These are phyloP conservation scores for Berghia stephanieae DNA, from an alignment of 1,140 invertebrate species.

Conservation along the genomic window DNA sequence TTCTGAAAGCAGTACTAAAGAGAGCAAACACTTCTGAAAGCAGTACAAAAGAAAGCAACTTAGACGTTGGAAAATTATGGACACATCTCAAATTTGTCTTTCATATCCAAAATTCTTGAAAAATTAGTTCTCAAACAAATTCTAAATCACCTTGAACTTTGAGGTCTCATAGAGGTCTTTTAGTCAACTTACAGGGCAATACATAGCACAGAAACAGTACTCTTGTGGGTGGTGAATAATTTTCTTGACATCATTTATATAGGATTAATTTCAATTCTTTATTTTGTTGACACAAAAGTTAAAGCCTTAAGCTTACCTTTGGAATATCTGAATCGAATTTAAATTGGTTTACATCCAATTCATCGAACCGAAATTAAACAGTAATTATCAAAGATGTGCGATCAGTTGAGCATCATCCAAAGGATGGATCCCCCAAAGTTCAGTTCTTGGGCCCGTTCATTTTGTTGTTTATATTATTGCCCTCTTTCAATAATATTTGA, in stretches of 20 bases:
- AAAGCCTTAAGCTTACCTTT: not conserved
- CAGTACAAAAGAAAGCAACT: no score
- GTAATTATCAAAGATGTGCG: not conserved
- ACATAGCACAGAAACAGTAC: no score
- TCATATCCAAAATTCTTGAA: not conserved
- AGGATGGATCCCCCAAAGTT: no score
- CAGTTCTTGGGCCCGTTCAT: no score
- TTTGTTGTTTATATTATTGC: no score
- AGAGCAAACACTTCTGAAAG: no score
- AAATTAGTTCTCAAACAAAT: not conserved
- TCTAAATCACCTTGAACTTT: no score
- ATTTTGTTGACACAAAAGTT: not conserved
- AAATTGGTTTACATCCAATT: not conserved
- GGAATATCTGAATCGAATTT: not conserved
- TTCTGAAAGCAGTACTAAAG: no score
- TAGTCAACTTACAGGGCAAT: no score
- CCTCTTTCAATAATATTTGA: no score
- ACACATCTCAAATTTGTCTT: not conserved
- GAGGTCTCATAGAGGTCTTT: no score
- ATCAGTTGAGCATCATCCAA: not conserved
- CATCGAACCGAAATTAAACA: not conserved
- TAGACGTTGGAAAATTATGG: not conserved
- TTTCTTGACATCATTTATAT: constrained; percentile 19
- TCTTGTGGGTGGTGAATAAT: no score
- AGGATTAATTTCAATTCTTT: not conserved